Conservation (phyloP, 2,797 vertebrate species). For the Silurus lanzhouensis region DNA sequence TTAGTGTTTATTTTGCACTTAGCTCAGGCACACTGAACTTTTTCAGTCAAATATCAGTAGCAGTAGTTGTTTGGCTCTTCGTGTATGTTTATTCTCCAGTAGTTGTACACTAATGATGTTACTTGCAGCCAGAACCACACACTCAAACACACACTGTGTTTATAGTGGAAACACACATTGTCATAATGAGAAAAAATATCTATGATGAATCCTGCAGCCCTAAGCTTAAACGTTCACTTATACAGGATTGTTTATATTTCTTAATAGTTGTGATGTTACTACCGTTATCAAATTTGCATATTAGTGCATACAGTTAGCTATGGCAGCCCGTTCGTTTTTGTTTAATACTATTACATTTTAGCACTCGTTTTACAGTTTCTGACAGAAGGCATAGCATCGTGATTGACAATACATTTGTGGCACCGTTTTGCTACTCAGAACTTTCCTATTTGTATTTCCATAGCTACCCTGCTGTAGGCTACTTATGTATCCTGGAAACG, state of each 20-base stretch:
- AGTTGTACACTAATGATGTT: conserved; percentile 14
- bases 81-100: not conserved
- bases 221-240: not conserved
- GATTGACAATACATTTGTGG: not conserved
- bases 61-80: not conserved
- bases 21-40: not conserved
- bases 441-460: not conserved
- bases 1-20: not conserved
- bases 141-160: not conserved
- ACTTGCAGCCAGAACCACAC: not conserved
- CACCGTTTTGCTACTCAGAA: not conserved
- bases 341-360: not conserved
- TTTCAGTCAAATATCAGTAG: not conserved
- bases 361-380: not conserved
- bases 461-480: not conserved
- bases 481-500: not conserved
- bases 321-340: not conserved
- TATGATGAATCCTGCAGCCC: not conserved
- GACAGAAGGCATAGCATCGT: not conserved
- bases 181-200: not conserved
- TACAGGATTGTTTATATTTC: not conserved
- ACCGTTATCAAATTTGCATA: not conserved
- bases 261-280: not conserved
- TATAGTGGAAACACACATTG: not conserved
- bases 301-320: not conserved